These are phyloP conservation scores for Rhabdomys pumilio DNA, from an alignment of 2,797 vertebrate genomes.

Conservation along the genomic window DNA sequence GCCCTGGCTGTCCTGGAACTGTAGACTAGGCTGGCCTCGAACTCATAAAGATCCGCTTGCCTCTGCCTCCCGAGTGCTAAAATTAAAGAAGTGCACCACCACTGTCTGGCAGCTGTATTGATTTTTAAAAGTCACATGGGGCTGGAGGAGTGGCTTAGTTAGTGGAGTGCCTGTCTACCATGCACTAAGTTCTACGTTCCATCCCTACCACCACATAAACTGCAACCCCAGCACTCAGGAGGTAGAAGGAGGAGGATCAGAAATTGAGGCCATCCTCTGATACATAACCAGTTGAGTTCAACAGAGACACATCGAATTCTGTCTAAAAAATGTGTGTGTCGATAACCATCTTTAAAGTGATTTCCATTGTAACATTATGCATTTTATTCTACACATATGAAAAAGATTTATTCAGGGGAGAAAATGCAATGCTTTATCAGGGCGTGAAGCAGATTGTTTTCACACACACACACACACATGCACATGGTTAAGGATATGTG, in stretches of 20 bases:
- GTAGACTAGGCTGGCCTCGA: background rate
- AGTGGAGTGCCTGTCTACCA: too few species aligned
- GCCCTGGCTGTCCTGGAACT: background rate
- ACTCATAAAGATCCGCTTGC: background rate
- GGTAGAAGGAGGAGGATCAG: background rate
- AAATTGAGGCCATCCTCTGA: background rate
- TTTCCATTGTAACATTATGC: background rate
- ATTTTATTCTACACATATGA: background rate
- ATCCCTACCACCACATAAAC: background rate
- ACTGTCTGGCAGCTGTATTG: background rate
- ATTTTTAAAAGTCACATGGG: background rate
- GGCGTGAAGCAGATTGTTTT: background rate
- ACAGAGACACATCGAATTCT: background rate
- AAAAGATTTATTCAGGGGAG: slow-evolving; percentile 17
- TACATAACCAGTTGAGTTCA: background rate
- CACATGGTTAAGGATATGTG: background rate
- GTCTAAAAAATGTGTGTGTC: background rate
- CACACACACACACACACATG: too few species aligned
- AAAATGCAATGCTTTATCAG: background rate
- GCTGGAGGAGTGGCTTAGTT: background rate
- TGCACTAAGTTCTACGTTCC: background rate
- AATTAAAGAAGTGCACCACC: background rate
- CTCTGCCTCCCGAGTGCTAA: background rate
- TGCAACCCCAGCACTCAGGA: background rate
- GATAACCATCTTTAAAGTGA: background rate